These are phyloP conservation scores for Diorhabda carinulata DNA, from an alignment of 1,140 invertebrate genomes.

Conservation along the genomic window DNA sequence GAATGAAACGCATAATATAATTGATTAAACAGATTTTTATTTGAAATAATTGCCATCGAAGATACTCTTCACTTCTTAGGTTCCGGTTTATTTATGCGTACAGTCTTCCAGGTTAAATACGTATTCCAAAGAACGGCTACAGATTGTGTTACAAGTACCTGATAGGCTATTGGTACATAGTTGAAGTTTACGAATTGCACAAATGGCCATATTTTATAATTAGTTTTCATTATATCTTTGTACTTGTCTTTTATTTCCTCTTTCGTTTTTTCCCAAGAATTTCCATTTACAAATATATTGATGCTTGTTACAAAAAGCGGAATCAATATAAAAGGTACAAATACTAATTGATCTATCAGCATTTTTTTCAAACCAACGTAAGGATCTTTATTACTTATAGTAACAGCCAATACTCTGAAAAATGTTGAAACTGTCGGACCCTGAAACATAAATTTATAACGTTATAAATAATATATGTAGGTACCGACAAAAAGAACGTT, in stretches of 20 bases:
- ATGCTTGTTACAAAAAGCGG: constrained; percentile 56
- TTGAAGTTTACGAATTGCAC: constrained; percentile 82
- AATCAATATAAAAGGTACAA: constrained; percentile 61
- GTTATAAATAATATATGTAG: too few species aligned
- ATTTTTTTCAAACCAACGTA: constrained; percentile 57
- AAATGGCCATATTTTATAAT: constrained; percentile 81
- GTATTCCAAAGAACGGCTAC: constrained; percentile 84
- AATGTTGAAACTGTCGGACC: constrained; percentile 32
- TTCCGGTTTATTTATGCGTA: neutral
- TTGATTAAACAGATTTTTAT: too few species aligned
- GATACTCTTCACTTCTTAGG: too few species aligned
- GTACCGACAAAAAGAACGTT: too few species aligned
- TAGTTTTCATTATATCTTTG: constrained; percentile 63
- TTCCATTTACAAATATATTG: constrained; percentile 57
- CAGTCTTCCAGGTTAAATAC: constrained; percentile 68
- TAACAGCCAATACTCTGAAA: constrained; percentile 24
- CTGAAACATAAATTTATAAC: constrained; percentile 23
- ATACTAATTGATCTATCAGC: constrained; percentile 65
- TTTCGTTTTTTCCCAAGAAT: constrained; percentile 54
- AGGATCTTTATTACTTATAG: constrained; percentile 4
- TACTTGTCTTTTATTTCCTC: constrained; percentile 61
- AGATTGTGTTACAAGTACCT: constrained; percentile 73
- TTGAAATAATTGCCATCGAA: too few species aligned
- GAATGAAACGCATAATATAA: too few species aligned
- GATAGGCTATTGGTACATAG: constrained; percentile 73